A percentile compares a stretch with the other conserved stretches of the same genome.
These are phyloP conservation scores for Paralichthys olivaceus DNA, from an alignment of 2,113 vertebrate species.

Conservation along the genomic window DNA sequence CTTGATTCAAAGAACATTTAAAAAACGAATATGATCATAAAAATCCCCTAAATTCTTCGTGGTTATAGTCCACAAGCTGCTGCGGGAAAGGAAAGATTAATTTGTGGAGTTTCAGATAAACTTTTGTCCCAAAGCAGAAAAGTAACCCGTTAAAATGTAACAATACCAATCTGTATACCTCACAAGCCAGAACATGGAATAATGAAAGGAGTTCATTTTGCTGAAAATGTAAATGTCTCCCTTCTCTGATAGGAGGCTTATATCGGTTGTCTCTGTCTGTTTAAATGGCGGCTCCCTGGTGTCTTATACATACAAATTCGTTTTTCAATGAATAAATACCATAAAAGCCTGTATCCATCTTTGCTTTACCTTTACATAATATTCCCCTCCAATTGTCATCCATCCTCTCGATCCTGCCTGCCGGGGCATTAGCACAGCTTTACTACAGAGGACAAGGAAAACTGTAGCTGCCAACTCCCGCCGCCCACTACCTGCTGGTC, in stretches of 20 bases:
- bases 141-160: neutral
- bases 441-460: constrained; percentile 33
- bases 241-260: neutral
- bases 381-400: constrained; percentile 10
- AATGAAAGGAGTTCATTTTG: neutral
- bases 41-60: neutral
- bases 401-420: neutral
- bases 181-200: neutral
- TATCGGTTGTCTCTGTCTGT: neutral
- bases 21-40: neutral
- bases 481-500: constrained; percentile 51
- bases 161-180: neutral
- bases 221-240: neutral
- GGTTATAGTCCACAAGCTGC: neutral
- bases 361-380: constrained; percentile 6
- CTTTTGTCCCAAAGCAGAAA: neutral
- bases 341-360: neutral
- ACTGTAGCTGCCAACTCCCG: constrained; percentile 46
- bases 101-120: neutral
- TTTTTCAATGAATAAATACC: neutral
- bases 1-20: constrained; percentile 4
- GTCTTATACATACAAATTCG: neutral
- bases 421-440: constrained; percentile 50
- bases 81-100: neutral
- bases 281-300: neutral